phyloP scores from a whole-genome alignment of 2,888 invertebrate species.

The Caenorhabditis macrosperma region DNA sequence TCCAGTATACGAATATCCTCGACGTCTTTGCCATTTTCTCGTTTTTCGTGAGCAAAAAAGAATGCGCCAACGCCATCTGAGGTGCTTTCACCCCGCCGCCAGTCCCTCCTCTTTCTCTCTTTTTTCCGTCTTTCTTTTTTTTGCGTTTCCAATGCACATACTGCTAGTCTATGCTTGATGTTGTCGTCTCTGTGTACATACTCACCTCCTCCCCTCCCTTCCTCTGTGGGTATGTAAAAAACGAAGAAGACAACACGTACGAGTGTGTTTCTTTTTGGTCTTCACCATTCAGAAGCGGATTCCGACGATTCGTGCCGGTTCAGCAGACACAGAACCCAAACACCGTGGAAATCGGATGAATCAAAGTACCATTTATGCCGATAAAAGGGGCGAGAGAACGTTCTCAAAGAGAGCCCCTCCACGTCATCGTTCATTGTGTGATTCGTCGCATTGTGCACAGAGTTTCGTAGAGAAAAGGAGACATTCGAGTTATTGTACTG shows the following conservation, averaged over 20 bases:
- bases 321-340: slow-evolving; percentile 15
- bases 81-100: slow-evolving; percentile 39
- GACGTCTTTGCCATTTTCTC: slow-evolving; percentile 20
- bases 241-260: slow-evolving; percentile 28
- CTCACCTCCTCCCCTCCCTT: slow-evolving; percentile 5
- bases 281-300: slow-evolving; percentile 19
- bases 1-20: slow-evolving; percentile 35
- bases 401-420: neutral
- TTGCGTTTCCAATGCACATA: slow-evolving; percentile 17
- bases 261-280: slow-evolving; percentile 18
- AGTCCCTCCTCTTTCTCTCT: slow-evolving; percentile 2
- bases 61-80: slow-evolving; percentile 44
- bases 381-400: slow-evolving; percentile 24
- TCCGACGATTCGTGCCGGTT: slow-evolving; percentile 30
- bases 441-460: slow-evolving; percentile 1
- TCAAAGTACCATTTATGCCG: slow-evolving; percentile 40
- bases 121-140: slow-evolving; percentile 22
- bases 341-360: slow-evolving; percentile 43
- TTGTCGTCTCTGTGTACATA: slow-evolving; percentile 11
- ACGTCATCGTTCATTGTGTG: slow-evolving; percentile 8
- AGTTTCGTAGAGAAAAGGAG: neutral
- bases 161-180: slow-evolving; percentile 14
- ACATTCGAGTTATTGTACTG: neutral
- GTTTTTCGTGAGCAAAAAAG: slow-evolving; percentile 14
- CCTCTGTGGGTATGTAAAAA: neutral